Base-by-base conservation (phyloP, 2,797 vertebrate genomes). In the Delichon dasypus region DNA sequence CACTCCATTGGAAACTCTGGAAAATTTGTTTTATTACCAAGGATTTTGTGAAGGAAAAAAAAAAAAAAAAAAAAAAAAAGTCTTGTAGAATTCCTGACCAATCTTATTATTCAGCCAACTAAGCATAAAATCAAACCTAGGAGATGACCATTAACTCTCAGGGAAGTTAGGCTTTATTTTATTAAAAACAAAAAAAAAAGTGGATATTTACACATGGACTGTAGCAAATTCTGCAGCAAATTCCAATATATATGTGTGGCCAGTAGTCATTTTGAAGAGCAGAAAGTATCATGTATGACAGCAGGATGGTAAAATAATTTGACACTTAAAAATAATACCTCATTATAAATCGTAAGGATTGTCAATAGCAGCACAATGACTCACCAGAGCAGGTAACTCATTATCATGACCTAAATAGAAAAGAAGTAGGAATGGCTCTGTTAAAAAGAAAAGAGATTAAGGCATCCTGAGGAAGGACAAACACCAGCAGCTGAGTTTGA, bases 391-490 rank as follows among this genome's bases (percentile, higher is more conserved):
- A 90, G 79, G 91, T 95, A 96, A 78, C 62, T 93, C 77, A 86
- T 97, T 96, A 85, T 42, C 62, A 17, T 91, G 94, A 90, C 94
- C 92, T 90, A 93, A 84, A 91, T 73, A 86, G 53, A 75, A 89
- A 77, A 32, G 38, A 85, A 67, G 58, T 20, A 64, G 40, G 58
- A 86, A 78, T 60, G 45, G 19, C 36, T 92, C 27, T 64, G 13
- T 66, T 51, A 30, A 75, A 83, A 54, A 61, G n/a, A 36, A 67
- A 78, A 77, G 19, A 83, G 19, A 83, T 48, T 60, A 87, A 78
- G 48, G 54, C 36, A 75, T 88, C 38, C 54, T 78, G 38, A 78
- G 51, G 34, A 58, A 88, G n/a, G 22, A 72, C 83, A 85, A 57
- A 57, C 50, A 79, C 42, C 36, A 85, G 30, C 54, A 73, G 44